Conservation (phyloP, 92 coral and sea anemone genomes). For the Phenganax marumi region DNA sequence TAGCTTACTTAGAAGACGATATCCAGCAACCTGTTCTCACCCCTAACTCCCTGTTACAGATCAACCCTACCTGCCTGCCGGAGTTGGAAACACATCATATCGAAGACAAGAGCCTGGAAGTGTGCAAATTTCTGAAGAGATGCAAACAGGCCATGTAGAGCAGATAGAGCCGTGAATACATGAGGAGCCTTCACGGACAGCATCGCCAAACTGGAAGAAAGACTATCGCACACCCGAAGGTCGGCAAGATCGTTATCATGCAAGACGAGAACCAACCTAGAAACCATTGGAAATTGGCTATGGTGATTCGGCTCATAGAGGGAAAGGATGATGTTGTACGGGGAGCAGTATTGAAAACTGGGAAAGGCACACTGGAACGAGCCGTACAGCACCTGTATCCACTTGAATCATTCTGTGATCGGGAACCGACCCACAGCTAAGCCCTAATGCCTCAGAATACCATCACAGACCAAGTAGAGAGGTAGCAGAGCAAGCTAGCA, state of each 20-base stretch:
- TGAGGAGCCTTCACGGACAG: neutral
- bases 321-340: neutral
- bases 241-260: neutral
- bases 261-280: neutral
- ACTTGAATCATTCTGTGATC: neutral
- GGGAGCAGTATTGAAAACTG: neutral
- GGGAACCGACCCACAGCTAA: neutral
- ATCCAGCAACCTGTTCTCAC: slow-evolving; percentile 30
- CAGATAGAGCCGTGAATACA: neutral
- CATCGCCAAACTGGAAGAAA: neutral
- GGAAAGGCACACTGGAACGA: neutral
- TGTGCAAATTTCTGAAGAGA: too few relatives aligned
- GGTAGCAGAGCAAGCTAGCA: neutral
- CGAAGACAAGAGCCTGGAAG: too few relatives aligned
- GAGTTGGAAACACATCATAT: too few relatives aligned
- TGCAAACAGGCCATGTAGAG: neutral
- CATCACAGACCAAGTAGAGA: neutral
- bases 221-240: neutral
- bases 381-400: neutral
- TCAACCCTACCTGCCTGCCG: slow-evolving; percentile 30
- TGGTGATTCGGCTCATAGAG: neutral
- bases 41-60: slow-evolving; percentile 24
- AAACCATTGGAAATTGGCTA: neutral
- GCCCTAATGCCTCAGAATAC: neutral
- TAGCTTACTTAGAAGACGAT: slow-evolving; percentile 28